phyloP scores from a whole-genome alignment of 2,113 vertebrate species.

The Anoplopoma fimbria region DNA sequence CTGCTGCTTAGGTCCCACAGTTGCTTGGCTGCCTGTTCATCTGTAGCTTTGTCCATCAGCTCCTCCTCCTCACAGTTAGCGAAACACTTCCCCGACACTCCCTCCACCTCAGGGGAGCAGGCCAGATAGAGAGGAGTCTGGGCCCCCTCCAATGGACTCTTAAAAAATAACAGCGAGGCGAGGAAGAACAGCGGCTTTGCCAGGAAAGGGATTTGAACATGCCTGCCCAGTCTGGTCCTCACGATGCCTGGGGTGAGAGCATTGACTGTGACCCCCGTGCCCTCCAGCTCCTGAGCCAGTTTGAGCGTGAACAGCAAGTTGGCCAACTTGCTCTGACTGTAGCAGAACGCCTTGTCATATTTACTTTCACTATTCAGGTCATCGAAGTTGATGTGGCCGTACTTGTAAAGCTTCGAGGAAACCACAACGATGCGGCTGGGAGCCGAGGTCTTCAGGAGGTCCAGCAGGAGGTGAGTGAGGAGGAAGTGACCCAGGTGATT shows the following conservation, averaged over 20 bases:
- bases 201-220: slow-evolving; percentile 90
- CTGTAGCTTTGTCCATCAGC: slow-evolving; percentile 89
- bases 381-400: slow-evolving; percentile 94
- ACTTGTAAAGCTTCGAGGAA: slow-evolving; percentile 97
- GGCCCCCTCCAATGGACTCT: slow-evolving; percentile 92
- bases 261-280: slow-evolving; percentile 90
- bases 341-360: slow-evolving; percentile 92
- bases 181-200: slow-evolving; percentile 90
- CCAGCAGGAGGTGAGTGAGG: slow-evolving; percentile 93
- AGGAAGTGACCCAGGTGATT: slow-evolving; percentile 97
- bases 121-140: slow-evolving; percentile 93
- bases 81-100: slow-evolving; percentile 92
- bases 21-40: slow-evolving; percentile 88
- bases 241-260: slow-evolving; percentile 93
- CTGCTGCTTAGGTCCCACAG: slow-evolving; percentile 94
- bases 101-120: slow-evolving; percentile 90
- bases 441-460: slow-evolving; percentile 90
- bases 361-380: slow-evolving; percentile 92
- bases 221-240: slow-evolving; percentile 91
- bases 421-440: slow-evolving; percentile 94
- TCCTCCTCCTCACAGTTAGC: slow-evolving; percentile 92
- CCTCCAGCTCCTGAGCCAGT: slow-evolving; percentile 87
- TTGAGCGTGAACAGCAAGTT: slow-evolving; percentile 93
- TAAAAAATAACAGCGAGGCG: slow-evolving; percentile 86
- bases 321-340: slow-evolving; percentile 95